Evolutionary conservation across 2,888 invertebrate species (phyloP).

Genomic region (Mythimna ferrago): DNA sequence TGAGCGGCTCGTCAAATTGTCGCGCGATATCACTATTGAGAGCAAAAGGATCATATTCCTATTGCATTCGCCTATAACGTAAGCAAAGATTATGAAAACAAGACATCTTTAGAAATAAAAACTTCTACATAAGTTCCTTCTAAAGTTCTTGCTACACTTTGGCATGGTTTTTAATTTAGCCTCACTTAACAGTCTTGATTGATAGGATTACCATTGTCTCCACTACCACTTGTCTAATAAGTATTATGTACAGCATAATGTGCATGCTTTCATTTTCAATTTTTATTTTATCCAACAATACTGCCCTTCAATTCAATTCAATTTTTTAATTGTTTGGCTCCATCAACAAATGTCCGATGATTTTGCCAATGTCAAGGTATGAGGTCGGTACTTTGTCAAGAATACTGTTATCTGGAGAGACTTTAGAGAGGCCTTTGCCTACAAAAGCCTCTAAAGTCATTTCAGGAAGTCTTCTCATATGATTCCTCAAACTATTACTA

Average conservation of each 20-base stretch:
- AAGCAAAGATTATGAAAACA: conserved; percentile 64
- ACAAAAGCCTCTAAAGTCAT: no score
- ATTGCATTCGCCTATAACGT: conserved; percentile 93
- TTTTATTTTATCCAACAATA: no score
- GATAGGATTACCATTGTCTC: neutral
- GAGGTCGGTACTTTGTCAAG: no score
- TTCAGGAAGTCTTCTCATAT: no score
- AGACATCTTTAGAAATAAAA: neutral
- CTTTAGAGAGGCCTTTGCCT: no score
- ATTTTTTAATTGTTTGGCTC: no score
- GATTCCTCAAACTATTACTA: no score
- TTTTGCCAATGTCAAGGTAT: no score
- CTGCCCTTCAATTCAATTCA: no score
- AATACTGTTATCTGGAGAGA: no score
- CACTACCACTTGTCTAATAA: neutral
- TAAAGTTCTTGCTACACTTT: neutral
- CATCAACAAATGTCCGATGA: no score
- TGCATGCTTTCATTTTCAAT: neutral
- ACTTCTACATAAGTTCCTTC: neutral
- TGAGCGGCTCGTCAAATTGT: conserved; percentile 95
- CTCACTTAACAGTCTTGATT: neutral
- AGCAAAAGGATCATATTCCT: conserved; percentile 97
- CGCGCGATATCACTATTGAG: conserved; percentile 96
- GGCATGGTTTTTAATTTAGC: neutral
- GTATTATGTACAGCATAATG: neutral